A percentile compares a stretch with the other conserved stretches of the same genome.
phyloP scores from a whole-genome alignment of 2,888 invertebrate genomes.

The Malthinus seriepunctatus region DNA sequence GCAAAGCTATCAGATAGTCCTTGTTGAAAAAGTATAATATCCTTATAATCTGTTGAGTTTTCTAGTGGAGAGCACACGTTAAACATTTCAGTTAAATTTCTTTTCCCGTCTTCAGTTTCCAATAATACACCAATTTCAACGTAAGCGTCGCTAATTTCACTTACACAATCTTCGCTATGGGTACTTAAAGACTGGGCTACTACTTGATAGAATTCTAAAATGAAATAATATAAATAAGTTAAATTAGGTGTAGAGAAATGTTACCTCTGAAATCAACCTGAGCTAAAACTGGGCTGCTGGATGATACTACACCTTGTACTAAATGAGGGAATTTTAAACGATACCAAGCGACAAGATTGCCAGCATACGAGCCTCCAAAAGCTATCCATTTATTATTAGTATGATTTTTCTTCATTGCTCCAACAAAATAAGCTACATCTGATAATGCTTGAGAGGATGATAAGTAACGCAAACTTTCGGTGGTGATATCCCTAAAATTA shows the following conservation, averaged over 20 bases:
- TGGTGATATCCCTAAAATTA: background rate
- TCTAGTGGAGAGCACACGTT: background rate
- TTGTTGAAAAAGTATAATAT: background rate
- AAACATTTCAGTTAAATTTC: background rate
- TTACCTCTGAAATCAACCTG: background rate
- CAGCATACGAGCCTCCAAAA: conserved; percentile 5
- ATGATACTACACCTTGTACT: background rate
- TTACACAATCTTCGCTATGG: background rate
- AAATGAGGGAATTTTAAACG: background rate
- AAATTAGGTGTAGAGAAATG: background rate
- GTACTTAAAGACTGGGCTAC: background rate
- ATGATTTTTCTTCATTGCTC: background rate
- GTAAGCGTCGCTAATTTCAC: background rate
- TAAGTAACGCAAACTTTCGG: conserved; percentile 1
- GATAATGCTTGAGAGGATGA: background rate
- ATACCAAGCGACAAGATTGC: conserved; percentile 2
- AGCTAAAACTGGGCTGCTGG: background rate
- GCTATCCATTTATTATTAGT: background rate
- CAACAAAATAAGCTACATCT: background rate
- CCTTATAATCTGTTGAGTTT: background rate
- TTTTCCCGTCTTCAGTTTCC: background rate
- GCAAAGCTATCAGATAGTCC: background rate
- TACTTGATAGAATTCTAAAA: background rate
- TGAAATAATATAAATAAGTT: background rate
- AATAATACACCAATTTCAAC: background rate